Base-by-base conservation (phyloP, 1,140 invertebrate species). In the Trichonephila clavata region DNA sequence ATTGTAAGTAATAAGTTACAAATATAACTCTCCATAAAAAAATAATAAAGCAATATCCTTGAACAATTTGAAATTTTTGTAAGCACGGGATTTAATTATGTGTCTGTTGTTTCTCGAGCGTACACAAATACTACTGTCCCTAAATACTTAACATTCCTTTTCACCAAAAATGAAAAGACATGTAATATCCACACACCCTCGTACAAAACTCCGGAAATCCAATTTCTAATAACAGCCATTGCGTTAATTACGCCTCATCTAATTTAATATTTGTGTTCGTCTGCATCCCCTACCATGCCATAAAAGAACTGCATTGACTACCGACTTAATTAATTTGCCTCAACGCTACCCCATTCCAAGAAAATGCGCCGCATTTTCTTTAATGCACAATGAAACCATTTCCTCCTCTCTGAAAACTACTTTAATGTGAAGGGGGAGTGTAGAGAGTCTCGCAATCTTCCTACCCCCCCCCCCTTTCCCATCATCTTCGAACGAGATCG, bases 351-450 rank as follows among this genome's bases (percentile, higher is more conserved):
- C 32, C 71, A 77, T 77, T 77, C 32, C 71, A 77, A 77, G 71
- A 77, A 77, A 77, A 77, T 77, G 71, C 18, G 71, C 27, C 71
- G 21, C 71, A 77, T 77, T 77, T 77, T 77, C 71, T 77, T 77
- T 77, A 77, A 77, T 77, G 71, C 27, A 77, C 71, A 77, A 77
- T 77, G 71, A 77, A 77, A 77, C 27, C 71, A 77, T 77, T 77
- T 77, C 71, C 71, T 32, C 71, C 71, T 18, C 71, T 39, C 27
- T 77, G 71, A 77, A 77, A 77, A 77, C 71, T 77, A 27, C 71
- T 77, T 77, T 77, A 77, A 77, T 77, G 71, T 16, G n/a, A 24
- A n/a, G 27, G 27, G 71, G 27, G 71, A 18, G 16, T 16, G 16
- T 24, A 39, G 10, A 27, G 14, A 18, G 27, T 77, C 71, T 77